Evolutionary conservation across 2,888 invertebrate species (phyloP).

Genomic region (Lasius platythorax): DNA sequence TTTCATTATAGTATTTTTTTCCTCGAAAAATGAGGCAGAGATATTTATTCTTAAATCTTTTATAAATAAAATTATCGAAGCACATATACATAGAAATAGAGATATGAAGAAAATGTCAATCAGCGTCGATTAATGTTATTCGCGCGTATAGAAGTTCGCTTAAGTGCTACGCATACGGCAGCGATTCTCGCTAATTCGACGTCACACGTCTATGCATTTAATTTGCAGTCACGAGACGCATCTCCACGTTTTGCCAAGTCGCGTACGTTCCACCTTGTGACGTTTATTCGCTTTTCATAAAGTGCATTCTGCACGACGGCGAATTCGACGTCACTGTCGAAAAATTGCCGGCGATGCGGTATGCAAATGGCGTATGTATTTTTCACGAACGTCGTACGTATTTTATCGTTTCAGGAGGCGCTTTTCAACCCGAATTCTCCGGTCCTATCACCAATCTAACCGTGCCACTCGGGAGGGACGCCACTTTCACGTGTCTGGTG

Average conservation of each 20-base stretch:
- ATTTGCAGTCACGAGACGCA: conserved; percentile 45
- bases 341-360: conserved; percentile 51
- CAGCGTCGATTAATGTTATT: conserved; percentile 1
- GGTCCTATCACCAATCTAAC: conserved; percentile 94
- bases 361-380: conserved; percentile 55
- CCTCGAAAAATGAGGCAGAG: too few species aligned
- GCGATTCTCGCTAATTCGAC: conserved; percentile 46
- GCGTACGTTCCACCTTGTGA: conserved; percentile 36
- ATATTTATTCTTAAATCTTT: neutral
- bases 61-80: neutral
- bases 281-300: conserved; percentile 56
- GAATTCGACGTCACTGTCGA: conserved; percentile 43
- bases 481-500: conserved; percentile 94
- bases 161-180: conserved; percentile 9
- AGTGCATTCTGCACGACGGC: conserved; percentile 48
- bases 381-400: conserved; percentile 65
- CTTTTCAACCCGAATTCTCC: conserved; percentile 94
- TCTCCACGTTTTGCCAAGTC: conserved; percentile 31
- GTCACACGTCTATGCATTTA: conserved; percentile 50
- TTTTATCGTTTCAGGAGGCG: conserved; percentile 88
- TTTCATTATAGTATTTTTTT: too few species aligned
- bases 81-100: neutral
- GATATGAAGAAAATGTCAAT: neutral
- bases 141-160: conserved; percentile 15
- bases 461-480: conserved; percentile 94